Evolutionary conservation across 1,140 invertebrate genomes (phyloP).

Genomic region (Araneus ventricosus): DNA sequence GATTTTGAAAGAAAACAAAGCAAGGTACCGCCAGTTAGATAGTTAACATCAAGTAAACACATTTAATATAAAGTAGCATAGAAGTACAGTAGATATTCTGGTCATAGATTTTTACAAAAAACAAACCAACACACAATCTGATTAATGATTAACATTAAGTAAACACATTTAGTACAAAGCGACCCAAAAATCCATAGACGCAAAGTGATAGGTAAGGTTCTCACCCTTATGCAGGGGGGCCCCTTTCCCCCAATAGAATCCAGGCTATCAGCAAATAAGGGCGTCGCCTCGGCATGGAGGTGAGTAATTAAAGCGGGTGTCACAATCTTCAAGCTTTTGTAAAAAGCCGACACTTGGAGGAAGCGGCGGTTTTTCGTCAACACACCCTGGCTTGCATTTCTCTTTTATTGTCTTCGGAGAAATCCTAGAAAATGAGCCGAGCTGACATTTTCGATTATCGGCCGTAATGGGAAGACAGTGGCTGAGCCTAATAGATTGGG

Average conservation of each 20-base stretch:
- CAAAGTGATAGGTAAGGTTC: too few species aligned
- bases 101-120: too few species aligned
- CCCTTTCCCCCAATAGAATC: background rate
- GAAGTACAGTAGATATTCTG: too few species aligned
- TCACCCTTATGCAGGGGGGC: background rate
- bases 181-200: too few species aligned
- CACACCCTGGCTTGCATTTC: slow-evolving; percentile 21
- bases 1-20: too few species aligned
- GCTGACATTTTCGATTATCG: slow-evolving; percentile 57
- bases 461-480: background rate
- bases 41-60: too few species aligned
- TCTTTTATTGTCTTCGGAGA: slow-evolving; percentile 12
- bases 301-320: slow-evolving; percentile 63
- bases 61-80: too few species aligned
- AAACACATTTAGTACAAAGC: too few species aligned
- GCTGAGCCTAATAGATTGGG: background rate
- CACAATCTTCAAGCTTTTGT: slow-evolving; percentile 42
- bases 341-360: slow-evolving; percentile 38
- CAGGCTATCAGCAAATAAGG: slow-evolving; percentile 46
- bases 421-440: background rate
- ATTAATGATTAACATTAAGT: too few species aligned
- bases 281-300: slow-evolving; percentile 10
- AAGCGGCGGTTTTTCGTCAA: slow-evolving; percentile 17
- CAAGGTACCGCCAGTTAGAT: too few species aligned
- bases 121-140: too few species aligned